These are phyloP conservation scores for Eulemur mongoz DNA, from an alignment of 2,797 vertebrate species.

Conservation along the genomic window DNA sequence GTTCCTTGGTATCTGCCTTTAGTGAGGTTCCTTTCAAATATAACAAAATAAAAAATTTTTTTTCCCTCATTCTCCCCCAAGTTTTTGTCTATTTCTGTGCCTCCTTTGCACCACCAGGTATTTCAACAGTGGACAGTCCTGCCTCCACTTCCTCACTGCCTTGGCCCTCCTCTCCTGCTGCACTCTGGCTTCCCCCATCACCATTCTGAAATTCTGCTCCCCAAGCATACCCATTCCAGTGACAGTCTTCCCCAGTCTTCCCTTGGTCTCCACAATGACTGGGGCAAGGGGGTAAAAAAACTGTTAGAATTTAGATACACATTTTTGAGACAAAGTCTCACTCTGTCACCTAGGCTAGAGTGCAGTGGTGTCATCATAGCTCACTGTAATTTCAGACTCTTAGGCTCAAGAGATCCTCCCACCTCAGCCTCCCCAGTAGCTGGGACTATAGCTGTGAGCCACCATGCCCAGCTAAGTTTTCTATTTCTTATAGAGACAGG, in stretches of 20 bases:
- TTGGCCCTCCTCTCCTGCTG: neutral
- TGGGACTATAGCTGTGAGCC: no score
- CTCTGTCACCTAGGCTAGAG: no score
- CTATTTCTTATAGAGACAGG: no score
- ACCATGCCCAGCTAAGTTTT: no score
- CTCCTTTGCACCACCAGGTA: neutral
- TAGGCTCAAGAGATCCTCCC: no score
- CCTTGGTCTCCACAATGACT: neutral
- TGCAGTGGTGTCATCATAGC: no score
- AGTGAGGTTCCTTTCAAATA: constrained; percentile 26
- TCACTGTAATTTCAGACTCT: no score
- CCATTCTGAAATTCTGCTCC: constrained; percentile 14
- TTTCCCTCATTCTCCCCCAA: neutral
- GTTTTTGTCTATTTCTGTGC: neutral
- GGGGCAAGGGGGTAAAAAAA: neutral
- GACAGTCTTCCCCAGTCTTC: neutral
- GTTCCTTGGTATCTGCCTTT: neutral
- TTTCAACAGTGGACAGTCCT: neutral
- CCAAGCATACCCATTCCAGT: neutral
- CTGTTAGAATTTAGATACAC: neutral
- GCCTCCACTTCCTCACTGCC: neutral
- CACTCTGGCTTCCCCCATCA: neutral
- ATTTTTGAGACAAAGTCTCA: neutral
- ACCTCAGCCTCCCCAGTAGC: no score
- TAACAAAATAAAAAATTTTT: neutral